Base-by-base conservation (phyloP, 1,140 invertebrate genomes). In the Ruditapes philippinarum region DNA sequence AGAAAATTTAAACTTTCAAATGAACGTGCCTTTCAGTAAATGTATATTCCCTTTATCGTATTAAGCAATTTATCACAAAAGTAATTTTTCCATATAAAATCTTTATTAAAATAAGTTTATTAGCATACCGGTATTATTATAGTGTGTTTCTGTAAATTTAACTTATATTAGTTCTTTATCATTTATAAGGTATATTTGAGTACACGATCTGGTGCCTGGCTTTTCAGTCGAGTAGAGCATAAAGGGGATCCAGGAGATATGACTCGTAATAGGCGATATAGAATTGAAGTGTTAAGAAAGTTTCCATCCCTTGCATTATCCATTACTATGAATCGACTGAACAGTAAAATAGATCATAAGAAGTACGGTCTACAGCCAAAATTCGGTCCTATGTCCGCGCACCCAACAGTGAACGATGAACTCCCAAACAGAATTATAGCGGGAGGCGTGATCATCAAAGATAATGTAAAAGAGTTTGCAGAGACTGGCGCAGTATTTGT, bases 391-490 rank as follows among this genome's bases (percentile, higher is more conserved):
- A 93, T 95, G 25, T 92, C 93, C 19, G 95, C 96, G 81, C 96
- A 96, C 91, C 94, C 96, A 2, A 96, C 94, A 36, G 94, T 96
- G 0, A 96, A 97, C 85, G 96, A 97, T 89, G 95, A 96, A 0
- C 90, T 97, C 9, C 94, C 96, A 1, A 96, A 96, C 91, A 91
- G 96, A 65, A 94, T 97, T 19, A 90, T 95, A 25, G 92, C 94
- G 38, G 96, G 96, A 3, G 92, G 93, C 25, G 94, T 96, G 42
- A 91, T 91, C 9, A 92, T 95, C n/a, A 95, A 93, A 85, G 92
- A 94, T n/a, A 92, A 95, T 89, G 89, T 95, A 45, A 49, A 36
- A 2, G 40, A 74, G 49, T 93, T 95, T 86, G 93, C 91, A 5
- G 93, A 93, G 76, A 92, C 78, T 38, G 95, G 94, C 4, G 92